These are phyloP conservation scores for Neodiprion pinetum DNA, from an alignment of 1,140 invertebrate species.

Conservation along the genomic window DNA sequence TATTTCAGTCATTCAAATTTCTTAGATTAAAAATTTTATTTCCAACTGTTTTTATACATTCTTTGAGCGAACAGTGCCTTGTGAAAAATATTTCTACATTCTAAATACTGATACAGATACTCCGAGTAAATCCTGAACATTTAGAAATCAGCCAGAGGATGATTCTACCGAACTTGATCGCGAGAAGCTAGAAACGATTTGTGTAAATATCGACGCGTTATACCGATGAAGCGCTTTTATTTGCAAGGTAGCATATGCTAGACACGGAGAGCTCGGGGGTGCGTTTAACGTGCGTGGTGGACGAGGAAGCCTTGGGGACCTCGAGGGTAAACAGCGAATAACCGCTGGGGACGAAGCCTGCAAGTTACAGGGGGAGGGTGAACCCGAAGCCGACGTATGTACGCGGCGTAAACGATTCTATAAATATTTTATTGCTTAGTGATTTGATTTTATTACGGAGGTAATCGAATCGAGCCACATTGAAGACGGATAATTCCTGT, in stretches of 20 bases:
- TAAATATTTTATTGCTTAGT: conserved; percentile 62
- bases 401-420: conserved; percentile 45
- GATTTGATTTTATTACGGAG: conserved; percentile 50
- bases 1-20: too few species aligned
- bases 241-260: conserved; percentile 7
- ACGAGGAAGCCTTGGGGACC: conserved; percentile 22
- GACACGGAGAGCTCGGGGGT: not conserved
- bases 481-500: too few species aligned
- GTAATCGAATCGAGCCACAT: not conserved
- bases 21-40: too few species aligned
- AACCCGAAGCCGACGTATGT: conserved; percentile 23
- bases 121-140: too few species aligned
- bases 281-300: conserved; percentile 4
- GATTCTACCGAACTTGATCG: too few species aligned
- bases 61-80: too few species aligned
- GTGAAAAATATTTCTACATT: too few species aligned
- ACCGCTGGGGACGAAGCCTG: conserved; percentile 44
- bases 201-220: too few species aligned
- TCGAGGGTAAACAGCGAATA: conserved; percentile 53
- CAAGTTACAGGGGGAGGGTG: conserved; percentile 23
- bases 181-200: too few species aligned
- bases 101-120: too few species aligned
- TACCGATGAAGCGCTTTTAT: not conserved
- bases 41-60: too few species aligned
- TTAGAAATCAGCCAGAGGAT: too few species aligned